Base-by-base conservation (phyloP, 64 coral and sea anemone species). In the Cladopsammia gracilis region DNA sequence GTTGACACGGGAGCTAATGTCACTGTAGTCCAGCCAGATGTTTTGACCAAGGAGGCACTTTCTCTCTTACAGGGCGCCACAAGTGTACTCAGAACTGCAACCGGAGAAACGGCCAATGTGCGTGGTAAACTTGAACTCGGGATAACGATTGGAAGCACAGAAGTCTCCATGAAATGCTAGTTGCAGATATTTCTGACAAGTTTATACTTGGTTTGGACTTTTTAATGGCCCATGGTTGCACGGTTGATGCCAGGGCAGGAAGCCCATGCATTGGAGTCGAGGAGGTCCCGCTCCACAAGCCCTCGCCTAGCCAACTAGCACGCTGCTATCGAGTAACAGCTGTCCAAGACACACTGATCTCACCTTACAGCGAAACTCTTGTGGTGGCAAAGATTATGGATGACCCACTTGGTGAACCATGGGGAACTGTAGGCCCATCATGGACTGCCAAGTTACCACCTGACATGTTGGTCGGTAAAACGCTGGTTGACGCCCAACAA, bases 191-290 rank as follows among this genome's bases (percentile, higher is more conserved):
- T 71, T 53, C 67, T n/a, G 44, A 70, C 43, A 65, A 65, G 83
- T 87, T 58, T 47, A 87, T 85, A 57, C 82, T 65, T 10, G 82
- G 82, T 15, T 59, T 85, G 34, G 82, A 85, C 45, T 66, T 85
- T 65, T 43, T 87, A 16, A 65, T 87, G 61, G 61, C 62, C 18
- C n/a, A 87, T 53, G 48, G 62, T 65, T 87, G 83, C 54, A 34
- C 48, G 14, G 66, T 87, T 26, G 62, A 87, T 82, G 49, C 61
- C 25, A 56, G 78, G 20, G 45, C 45, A 45, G 73, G 73, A 10
- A 75, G 45, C n/a, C n/a, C n/a, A n/a, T n/a, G n/a, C n/a, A n/a
- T n/a, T n/a, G n/a, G n/a, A n/a, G n/a, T n/a, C n/a, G n/a, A 75
- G 15, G 45, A 75, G 10, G 45, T 75, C 2, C 73, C 73, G 16